Evolutionary conservation across 2,113 vertebrate species (phyloP).

Genomic region (Pan troglodytes): DNA sequence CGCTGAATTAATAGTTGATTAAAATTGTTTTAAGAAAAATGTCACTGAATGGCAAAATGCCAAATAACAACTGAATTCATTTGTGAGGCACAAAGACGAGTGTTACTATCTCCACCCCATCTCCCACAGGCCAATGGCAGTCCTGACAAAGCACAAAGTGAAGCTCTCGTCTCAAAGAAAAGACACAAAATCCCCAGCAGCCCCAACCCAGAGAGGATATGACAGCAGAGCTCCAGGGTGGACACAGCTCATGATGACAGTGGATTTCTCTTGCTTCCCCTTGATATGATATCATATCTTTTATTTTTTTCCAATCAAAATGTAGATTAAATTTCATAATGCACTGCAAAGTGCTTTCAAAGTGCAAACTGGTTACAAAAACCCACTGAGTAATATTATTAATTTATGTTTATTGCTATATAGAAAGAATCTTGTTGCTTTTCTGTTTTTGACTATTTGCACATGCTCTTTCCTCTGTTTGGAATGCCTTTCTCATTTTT

Average conservation of each 20-base stretch:
- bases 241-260: neutral
- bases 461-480: neutral
- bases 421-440: neutral
- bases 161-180: neutral
- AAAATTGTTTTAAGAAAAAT: conserved; percentile 40
- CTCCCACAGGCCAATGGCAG: neutral
- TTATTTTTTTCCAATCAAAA: conserved; percentile 36
- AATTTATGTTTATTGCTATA: neutral
- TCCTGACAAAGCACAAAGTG: neutral
- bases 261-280: neutral
- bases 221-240: neutral
- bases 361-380: neutral
- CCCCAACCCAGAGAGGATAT: accelerated
- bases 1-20: conserved; percentile 46
- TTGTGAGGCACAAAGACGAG: neutral
- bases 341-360: neutral
- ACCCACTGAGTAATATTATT: neutral
- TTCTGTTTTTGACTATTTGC: neutral
- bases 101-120: neutral
- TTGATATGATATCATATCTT: neutral
- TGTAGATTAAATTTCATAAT: neutral
- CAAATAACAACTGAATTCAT: conserved; percentile 29
- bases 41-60: neutral
- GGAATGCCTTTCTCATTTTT: neutral
- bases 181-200: accelerated